Conservation (phyloP, 2,888 invertebrate species). For the Agrochola macilenta region DNA sequence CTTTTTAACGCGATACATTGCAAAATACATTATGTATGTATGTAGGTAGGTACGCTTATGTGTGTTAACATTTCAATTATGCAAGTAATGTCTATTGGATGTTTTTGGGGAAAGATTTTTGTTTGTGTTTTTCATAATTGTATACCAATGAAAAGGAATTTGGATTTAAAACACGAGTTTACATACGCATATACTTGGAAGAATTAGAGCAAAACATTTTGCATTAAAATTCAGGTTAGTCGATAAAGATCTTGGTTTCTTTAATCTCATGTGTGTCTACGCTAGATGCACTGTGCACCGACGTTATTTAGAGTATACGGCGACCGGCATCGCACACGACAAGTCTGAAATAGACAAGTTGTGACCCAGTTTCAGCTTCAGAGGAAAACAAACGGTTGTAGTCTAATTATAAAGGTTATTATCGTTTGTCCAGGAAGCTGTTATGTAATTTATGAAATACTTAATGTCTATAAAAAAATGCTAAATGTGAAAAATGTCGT, state of each 20-base stretch:
- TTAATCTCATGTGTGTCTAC: conserved; percentile 55
- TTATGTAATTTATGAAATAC: conserved; percentile 63
- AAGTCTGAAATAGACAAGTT: conserved; percentile 84
- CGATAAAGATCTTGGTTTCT: conserved; percentile 37
- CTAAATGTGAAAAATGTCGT: conserved; percentile 53
- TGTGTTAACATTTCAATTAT: conserved; percentile 64
- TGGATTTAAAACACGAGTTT: neutral
- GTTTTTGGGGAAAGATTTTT: conserved; percentile 22
- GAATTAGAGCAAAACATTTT: conserved; percentile 4
- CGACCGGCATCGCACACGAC: conserved; percentile 81
- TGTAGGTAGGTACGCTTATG: conserved; percentile 39
- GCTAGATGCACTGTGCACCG: conserved; percentile 85
- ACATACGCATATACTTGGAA: no score
- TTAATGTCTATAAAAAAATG: conserved; percentile 57
- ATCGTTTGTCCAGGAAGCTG: conserved; percentile 51
- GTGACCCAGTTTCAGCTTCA: conserved; percentile 84
- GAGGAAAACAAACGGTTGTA: conserved; percentile 68
- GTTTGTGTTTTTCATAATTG: conserved; percentile 20
- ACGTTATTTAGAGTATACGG: conserved; percentile 83
- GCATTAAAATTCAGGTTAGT: neutral
- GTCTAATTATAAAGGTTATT: conserved; percentile 60
- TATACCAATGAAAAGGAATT: conserved; percentile 12
- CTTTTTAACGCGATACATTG: conserved; percentile 72
- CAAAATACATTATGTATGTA: conserved; percentile 69
- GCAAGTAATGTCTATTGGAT: conserved; percentile 50